Conservation (phyloP, 1,140 invertebrate species). For the Parapsyche elsis region DNA sequence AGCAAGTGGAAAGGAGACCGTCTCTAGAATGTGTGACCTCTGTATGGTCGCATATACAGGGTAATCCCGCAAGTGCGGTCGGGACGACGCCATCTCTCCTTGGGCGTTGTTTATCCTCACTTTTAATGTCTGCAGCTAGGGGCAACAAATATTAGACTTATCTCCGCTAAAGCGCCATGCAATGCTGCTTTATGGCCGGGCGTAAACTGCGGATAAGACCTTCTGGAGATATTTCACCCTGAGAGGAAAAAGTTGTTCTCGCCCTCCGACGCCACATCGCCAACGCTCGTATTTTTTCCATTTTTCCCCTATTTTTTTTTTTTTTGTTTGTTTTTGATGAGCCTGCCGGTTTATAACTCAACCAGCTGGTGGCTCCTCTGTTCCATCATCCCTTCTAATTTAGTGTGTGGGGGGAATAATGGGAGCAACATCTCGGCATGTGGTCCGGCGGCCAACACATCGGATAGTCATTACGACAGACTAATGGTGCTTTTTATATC, state of each 20-base stretch:
- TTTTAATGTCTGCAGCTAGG: constrained; percentile 28
- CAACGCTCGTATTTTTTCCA: constrained; percentile 16
- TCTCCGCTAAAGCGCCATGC: constrained; percentile 31
- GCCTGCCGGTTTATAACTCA: constrained; percentile 36
- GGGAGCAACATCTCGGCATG: no score
- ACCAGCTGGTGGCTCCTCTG: constrained; percentile 34
- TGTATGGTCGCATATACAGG: neutral
- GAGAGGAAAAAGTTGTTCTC: constrained; percentile 33
- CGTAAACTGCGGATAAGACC: constrained; percentile 38
- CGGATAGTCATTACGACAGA: neutral
- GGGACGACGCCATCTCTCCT: constrained; percentile 16
- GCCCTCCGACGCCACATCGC: constrained; percentile 8
- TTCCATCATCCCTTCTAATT: constrained; percentile 39
- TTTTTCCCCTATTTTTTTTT: constrained; percentile 6
- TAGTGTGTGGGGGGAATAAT: constrained; percentile 6
- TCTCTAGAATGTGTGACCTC: no score
- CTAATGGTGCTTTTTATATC: no score
- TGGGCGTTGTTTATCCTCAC: constrained; percentile 25
- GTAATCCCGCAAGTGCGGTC: constrained; percentile 15
- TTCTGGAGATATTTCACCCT: constrained; percentile 34
- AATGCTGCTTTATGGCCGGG: constrained; percentile 35
- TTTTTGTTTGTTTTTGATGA: constrained; percentile 38
- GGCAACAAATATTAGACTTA: constrained; percentile 40
- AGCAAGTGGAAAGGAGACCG: no score
- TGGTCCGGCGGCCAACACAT: neutral